Percentiles rank a stretch among this genome's conserved stretches.
These are phyloP conservation scores for Hirudinaria manillensis DNA, from an alignment of 2,888 invertebrate genomes.

Conservation along the genomic window DNA sequence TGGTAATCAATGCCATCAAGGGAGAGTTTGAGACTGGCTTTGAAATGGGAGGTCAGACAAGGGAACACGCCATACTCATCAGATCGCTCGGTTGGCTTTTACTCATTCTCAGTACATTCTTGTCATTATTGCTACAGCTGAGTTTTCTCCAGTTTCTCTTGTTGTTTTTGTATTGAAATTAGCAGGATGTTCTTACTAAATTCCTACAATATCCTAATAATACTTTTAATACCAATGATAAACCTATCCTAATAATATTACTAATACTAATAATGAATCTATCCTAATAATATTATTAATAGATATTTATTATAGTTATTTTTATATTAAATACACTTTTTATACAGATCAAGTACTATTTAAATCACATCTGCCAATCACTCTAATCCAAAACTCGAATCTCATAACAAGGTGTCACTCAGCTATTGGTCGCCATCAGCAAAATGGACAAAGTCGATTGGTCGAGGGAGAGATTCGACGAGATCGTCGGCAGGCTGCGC, in stretches of 20 bases:
- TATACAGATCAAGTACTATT: no score
- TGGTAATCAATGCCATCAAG: constrained; percentile 84
- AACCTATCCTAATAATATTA: no score
- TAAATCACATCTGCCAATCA: no score
- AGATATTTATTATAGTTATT: no score
- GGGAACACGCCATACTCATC: constrained; percentile 91
- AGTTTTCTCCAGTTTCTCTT: background rate
- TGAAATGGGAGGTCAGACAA: constrained; percentile 92
- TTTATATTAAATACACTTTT: no score
- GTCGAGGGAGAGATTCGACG: constrained; percentile 81
- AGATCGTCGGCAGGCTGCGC: constrained; percentile 67
- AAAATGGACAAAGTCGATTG: constrained; percentile 93
- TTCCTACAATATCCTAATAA: no score
- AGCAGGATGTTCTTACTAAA: no score
- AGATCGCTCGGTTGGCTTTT: constrained; percentile 62
- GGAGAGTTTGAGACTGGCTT: constrained; percentile 99
- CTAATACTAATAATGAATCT: no score
- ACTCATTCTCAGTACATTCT: background rate
- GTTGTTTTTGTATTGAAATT: background rate
- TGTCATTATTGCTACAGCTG: constrained; percentile 1
- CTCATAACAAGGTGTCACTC: constrained; percentile 70
- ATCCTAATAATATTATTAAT: no score
- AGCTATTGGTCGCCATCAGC: constrained; percentile 89
- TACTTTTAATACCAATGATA: no score
- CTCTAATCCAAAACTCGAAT: no score